Percentiles rank a stretch among this genome's conserved stretches.
Evolutionary conservation across 2,797 vertebrate species (phyloP).

Genomic region (Otolemur crassicaudatus): DNA sequence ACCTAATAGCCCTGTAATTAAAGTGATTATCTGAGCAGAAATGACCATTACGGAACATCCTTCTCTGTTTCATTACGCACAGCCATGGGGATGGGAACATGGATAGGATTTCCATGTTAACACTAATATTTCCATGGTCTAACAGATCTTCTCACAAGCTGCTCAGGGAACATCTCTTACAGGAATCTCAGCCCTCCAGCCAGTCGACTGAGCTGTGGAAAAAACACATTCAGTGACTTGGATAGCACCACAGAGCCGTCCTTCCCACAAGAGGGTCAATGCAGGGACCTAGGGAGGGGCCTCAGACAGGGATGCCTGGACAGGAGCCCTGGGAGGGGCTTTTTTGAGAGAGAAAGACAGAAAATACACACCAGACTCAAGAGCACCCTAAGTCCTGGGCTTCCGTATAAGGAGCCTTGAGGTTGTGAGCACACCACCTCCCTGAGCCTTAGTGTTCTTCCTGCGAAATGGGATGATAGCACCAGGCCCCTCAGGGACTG

Average conservation of each 20-base stretch:
- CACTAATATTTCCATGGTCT: not conserved
- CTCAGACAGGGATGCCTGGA: not conserved
- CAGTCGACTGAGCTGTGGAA: not conserved
- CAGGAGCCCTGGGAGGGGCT: not conserved
- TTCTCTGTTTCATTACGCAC: not conserved
- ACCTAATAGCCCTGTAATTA: not conserved
- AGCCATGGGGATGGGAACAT: not conserved
- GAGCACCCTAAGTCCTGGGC: not conserved
- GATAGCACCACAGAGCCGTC: fast-evolving
- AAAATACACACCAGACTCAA: not conserved
- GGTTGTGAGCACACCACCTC: fast-evolving
- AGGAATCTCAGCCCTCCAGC: not conserved
- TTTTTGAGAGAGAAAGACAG: not conserved
- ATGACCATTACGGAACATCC: not conserved
- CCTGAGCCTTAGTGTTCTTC: not conserved
- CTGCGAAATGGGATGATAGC: not conserved
- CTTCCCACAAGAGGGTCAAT: too few species aligned
- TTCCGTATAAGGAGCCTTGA: fast-evolving
- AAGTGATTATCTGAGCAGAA: not conserved
- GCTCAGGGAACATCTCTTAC: not conserved
- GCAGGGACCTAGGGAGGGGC: fast-evolving
- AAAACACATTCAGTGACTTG: not conserved
- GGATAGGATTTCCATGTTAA: slow-evolving; percentile 37
- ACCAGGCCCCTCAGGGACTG: fast-evolving
- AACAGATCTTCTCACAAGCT: not conserved